Evolutionary conservation across 1,140 invertebrate genomes (phyloP).

Genomic region (fruit fly (Drosophila melanogaster)): Release_6_plus_ISO1_MT NT_033779.5:12780501-12781000

Average conservation of each 20-base stretch:
- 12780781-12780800: constrained; percentile 71
- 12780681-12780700: constrained; percentile 70
- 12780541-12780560: constrained; percentile 24
- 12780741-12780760: neutral
- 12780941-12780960: constrained; percentile 45
- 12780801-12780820: constrained; percentile 83
- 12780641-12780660: constrained; percentile 44
- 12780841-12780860: constrained; percentile 76
- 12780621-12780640: constrained; percentile 43
- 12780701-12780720: constrained; percentile 82
- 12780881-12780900: constrained; percentile 5
- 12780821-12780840: constrained; percentile 80
- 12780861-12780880: constrained; percentile 31
- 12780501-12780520: constrained; percentile 13
- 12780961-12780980: constrained; percentile 75
- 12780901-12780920: constrained; percentile 15
- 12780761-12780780: constrained; percentile 6
- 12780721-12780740: constrained; percentile 41
- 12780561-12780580: constrained; percentile 50
- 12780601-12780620: constrained; percentile 44
- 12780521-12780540: constrained; percentile 34
- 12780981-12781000: constrained; percentile 80
- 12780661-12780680: constrained; percentile 28
- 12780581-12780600: constrained; percentile 39
- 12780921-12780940: constrained; percentile 11